These are phyloP conservation scores for Drosophila parabipectinata DNA, from an alignment of 1,140 invertebrate genomes.

Conservation along the genomic window DNA sequence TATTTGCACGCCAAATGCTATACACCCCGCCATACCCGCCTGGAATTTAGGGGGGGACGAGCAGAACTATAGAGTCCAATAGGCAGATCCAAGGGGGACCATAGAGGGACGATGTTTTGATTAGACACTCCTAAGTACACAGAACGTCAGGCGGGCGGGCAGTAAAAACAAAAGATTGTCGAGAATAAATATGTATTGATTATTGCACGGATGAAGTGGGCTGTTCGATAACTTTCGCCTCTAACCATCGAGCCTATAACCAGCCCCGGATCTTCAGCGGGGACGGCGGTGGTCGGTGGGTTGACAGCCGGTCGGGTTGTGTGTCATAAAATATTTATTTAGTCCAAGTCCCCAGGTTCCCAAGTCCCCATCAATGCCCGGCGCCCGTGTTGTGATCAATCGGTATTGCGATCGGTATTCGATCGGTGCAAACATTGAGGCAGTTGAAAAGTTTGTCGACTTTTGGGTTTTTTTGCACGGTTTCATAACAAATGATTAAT, in stretches of 20 bases:
- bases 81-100: neutral
- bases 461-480: neutral
- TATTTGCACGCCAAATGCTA: conserved; percentile 61
- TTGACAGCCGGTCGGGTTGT: neutral
- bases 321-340: conserved; percentile 32
- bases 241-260: neutral
- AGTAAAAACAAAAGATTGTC: conserved; percentile 46
- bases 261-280: neutral
- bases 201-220: conserved; percentile 62
- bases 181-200: conserved; percentile 44
- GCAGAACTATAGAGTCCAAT: too few species aligned
- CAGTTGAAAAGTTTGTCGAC: conserved; percentile 31
- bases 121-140: conserved; percentile 60
- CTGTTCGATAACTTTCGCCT: conserved; percentile 60
- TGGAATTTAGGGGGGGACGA: too few species aligned
- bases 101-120: conserved; percentile 45
- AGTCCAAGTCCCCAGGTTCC: neutral
- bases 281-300: neutral
- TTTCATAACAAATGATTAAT: neutral
- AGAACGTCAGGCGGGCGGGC: conserved; percentile 24
- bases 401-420: neutral
- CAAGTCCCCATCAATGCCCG: neutral
- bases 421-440: conserved; percentile 11
- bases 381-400: neutral
- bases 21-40: neutral